Conservation (phyloP, 2,797 vertebrate genomes). For the Rhodeus uyekii region DNA sequence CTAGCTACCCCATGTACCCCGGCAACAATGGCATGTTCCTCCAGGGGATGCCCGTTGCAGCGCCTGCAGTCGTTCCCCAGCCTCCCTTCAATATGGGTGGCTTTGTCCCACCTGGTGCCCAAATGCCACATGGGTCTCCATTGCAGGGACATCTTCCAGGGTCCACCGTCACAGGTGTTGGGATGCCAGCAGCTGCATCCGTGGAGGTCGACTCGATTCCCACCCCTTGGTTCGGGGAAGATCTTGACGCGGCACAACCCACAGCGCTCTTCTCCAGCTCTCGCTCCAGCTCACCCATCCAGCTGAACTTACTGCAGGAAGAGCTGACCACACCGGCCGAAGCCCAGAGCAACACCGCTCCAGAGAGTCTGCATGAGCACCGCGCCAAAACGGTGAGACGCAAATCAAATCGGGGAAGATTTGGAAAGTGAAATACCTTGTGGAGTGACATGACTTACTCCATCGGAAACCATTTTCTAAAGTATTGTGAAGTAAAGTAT, state of each 20-base stretch:
- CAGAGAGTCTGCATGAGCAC: conserved; percentile 69
- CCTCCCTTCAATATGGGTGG: conserved; percentile 54
- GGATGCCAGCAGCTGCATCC: conserved; percentile 13
- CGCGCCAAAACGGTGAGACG: conserved; percentile 63
- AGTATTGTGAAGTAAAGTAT: too few species aligned
- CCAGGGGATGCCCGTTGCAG: conserved; percentile 40
- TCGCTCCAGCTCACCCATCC: conserved; percentile 85
- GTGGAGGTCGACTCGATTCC: conserved; percentile 62
- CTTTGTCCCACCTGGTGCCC: neutral
- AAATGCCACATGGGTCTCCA: neutral
- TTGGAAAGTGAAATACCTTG: neutral
- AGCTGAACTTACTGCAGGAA: conserved; percentile 86
- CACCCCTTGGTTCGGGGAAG: conserved; percentile 67
- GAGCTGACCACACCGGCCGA: conserved; percentile 77
- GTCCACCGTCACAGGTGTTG: neutral
- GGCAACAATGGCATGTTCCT: conserved; percentile 68
- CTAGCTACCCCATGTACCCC: conserved; percentile 69
- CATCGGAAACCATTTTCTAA: neutral
- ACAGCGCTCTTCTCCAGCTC: conserved; percentile 78
- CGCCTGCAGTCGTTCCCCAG: conserved; percentile 62
- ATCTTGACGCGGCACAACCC: conserved; percentile 66
- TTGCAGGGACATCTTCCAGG: conserved; percentile 46
- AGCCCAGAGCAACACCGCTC: conserved; percentile 57
- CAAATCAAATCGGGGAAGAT: neutral
- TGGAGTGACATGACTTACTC: neutral